A percentile compares a stretch with the other conserved stretches of the same genome.
phyloP scores from a whole-genome alignment of 2,797 vertebrate species.

The Hoplostethus atlanticus region DNA sequence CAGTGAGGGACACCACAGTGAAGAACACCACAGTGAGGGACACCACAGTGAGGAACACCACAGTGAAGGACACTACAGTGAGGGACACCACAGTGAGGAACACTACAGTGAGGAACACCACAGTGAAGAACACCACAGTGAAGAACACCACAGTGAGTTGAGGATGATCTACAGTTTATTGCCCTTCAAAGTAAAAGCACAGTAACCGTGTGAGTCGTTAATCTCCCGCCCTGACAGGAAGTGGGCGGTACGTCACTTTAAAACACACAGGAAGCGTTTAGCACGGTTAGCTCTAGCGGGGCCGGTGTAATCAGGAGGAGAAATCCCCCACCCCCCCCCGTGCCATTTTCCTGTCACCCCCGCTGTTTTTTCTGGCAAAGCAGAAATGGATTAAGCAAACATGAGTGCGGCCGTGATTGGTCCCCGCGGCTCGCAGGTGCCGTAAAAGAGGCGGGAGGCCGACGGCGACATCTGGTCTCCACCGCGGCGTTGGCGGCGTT shows the following conservation, averaged over 20 bases:
- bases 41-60: no score
- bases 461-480: constrained; percentile 15
- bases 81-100: no score
- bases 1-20: no score
- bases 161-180: no score
- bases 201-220: no score
- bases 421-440: background rate
- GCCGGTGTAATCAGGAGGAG: constrained; percentile 2
- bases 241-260: background rate
- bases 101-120: no score
- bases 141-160: no score
- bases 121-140: no score
- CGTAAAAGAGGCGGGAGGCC: background rate
- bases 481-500: background rate
- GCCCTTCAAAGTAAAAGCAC: no score
- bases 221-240: no score
- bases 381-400: constrained; percentile 54
- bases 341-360: constrained; percentile 1
- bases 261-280: background rate
- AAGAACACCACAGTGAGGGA: no score
- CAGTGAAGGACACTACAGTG: no score
- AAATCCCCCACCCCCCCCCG: constrained; percentile 7
- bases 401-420: constrained; percentile 37
- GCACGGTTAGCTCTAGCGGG: constrained; percentile 22
- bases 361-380: constrained; percentile 44